A percentile compares a stretch with the other conserved stretches of the same genome.
Conservation (phyloP, 2,113 vertebrate genomes). For the Lophius piscatorius region DNA sequence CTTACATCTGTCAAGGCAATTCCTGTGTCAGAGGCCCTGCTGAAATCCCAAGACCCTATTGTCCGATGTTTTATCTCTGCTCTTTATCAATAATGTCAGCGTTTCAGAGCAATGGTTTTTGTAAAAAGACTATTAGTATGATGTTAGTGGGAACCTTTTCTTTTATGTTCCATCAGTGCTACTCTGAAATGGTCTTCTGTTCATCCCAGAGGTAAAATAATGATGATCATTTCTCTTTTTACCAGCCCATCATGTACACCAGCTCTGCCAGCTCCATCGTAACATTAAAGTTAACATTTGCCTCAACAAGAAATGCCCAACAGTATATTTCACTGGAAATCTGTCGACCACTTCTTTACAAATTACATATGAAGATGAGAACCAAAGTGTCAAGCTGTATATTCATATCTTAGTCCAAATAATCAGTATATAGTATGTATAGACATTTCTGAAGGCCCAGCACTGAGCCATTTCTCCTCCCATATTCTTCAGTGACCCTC, state of each 20-base stretch:
- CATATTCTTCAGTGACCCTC: conserved; percentile 39
- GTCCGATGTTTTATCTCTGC: conserved; percentile 39
- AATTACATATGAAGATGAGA: conserved; percentile 26
- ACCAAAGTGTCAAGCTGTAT: background rate
- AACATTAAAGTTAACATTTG: conserved; percentile 32
- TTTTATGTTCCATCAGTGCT: conserved; percentile 13
- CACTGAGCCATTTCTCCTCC: conserved; percentile 30
- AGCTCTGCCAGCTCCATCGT: conserved; percentile 10
- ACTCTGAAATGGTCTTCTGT: conserved; percentile 28
- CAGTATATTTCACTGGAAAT: conserved; percentile 23
- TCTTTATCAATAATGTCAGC: conserved; percentile 17
- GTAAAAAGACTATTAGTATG: conserved; percentile 35
- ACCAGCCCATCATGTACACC: conserved; percentile 41
- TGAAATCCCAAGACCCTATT: conserved; percentile 22
- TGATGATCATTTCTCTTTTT: conserved; percentile 54
- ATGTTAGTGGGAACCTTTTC: conserved; percentile 21
- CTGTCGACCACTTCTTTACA: conserved; percentile 17
- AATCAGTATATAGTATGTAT: background rate
- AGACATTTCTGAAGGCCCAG: conserved; percentile 51
- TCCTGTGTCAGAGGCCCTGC: conserved; percentile 23
- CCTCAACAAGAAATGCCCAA: conserved; percentile 15
- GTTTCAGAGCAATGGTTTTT: conserved; percentile 40
- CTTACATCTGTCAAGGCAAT: conserved; percentile 19
- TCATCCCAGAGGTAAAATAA: conserved; percentile 41
- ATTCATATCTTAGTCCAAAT: too few species aligned